A percentile compares a stretch with the other conserved stretches of the same genome.
phyloP scores from a whole-genome alignment of 2,797 vertebrate genomes.

The Lacerta bilineata region DNA sequence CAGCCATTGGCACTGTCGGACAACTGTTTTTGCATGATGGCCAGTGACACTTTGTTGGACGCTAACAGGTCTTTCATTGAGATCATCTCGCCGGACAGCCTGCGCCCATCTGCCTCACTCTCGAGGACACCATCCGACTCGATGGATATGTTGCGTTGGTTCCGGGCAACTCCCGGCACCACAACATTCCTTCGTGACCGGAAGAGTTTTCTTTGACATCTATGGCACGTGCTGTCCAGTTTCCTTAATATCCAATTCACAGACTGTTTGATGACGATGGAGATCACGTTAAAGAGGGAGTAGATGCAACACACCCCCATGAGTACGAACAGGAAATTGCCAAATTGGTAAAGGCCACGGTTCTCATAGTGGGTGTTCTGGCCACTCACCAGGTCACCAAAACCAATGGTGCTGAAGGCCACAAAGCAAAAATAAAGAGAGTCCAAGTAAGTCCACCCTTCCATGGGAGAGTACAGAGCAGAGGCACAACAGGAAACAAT shows the following conservation, averaged over 20 bases:
- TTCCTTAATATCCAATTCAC: slow-evolving; percentile 94
- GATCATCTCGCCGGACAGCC: slow-evolving; percentile 95
- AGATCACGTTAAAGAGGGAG: slow-evolving; percentile 96
- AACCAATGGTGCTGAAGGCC: slow-evolving; percentile 97
- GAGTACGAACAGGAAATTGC: slow-evolving; percentile 94
- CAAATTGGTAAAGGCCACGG: slow-evolving; percentile 87
- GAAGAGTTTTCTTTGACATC: slow-evolving; percentile 81
- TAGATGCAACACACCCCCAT: slow-evolving; percentile 97
- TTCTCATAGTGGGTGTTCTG: slow-evolving; percentile 87
- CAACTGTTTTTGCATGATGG: slow-evolving; percentile 96
- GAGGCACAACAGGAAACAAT: slow-evolving; percentile 94
- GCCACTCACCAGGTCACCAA: slow-evolving; percentile 96
- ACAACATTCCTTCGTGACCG: slow-evolving; percentile 86
- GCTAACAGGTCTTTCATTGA: slow-evolving; percentile 95
- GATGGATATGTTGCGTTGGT: slow-evolving; percentile 85
- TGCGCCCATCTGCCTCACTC: slow-evolving; percentile 89
- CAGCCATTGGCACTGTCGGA: slow-evolving; percentile 92
- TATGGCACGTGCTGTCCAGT: slow-evolving; percentile 80
- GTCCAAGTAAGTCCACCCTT: slow-evolving; percentile 95
- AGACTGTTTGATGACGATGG: slow-evolving; percentile 95
- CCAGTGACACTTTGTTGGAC: slow-evolving; percentile 93
- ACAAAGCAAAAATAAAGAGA: slow-evolving; percentile 97
- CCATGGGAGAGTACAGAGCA: slow-evolving; percentile 89
- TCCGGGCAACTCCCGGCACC: slow-evolving; percentile 84
- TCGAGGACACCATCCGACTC: slow-evolving; percentile 90